Evolutionary conservation across 2,797 vertebrate species (phyloP), one percentile per base, ranked within the genome.

Genomic region (Denticeps clupeoides): DNA sequence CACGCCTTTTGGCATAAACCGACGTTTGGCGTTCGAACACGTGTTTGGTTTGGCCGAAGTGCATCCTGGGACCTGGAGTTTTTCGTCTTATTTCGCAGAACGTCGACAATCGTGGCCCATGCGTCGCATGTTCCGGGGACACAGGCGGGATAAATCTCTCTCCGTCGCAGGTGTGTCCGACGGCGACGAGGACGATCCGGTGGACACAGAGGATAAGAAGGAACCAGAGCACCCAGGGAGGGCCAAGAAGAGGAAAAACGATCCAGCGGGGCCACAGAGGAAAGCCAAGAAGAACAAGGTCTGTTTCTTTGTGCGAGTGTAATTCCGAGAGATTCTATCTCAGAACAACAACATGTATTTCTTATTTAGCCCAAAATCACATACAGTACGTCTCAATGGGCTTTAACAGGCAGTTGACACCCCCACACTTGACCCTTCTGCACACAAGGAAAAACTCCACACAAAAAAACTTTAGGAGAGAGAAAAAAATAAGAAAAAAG

Each of bases 21-120:
- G n/a, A n/a, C n/a, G n/a, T n/a, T n/a, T n/a, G n/a, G n/a, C n/a
- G n/a, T n/a, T n/a, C n/a, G n/a, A n/a, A 29, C 55, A 61, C 52
- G 58, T 65, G 62, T 24, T 18, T 33, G 13, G 3, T 3, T 4
- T 31, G 12, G 2, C 1, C 43, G 35, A 37, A 38, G 40, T 12
- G 58, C 49, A 58, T 61, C 25, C 19, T 48, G 58, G 62, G 59
- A 49, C 24, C 15, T 48, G 46, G 10, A 53, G 58, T 64, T 24
- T 46, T 22, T 16, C 13, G 4, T 3, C 6, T 5, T 28, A 4
- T 16, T 28, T 24, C 7, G 15, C 3, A 2, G 3, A 22, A 7
- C 2, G 21, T 8, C 6, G 4, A 43, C 42, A 13, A 4, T 22
- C n/a, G 2, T 6, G 7, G 12, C 27, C 1, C 42, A 24, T n/a